Evolutionary conservation across 2,888 invertebrate species (phyloP).

Genomic region (Sesia apiformis): DNA sequence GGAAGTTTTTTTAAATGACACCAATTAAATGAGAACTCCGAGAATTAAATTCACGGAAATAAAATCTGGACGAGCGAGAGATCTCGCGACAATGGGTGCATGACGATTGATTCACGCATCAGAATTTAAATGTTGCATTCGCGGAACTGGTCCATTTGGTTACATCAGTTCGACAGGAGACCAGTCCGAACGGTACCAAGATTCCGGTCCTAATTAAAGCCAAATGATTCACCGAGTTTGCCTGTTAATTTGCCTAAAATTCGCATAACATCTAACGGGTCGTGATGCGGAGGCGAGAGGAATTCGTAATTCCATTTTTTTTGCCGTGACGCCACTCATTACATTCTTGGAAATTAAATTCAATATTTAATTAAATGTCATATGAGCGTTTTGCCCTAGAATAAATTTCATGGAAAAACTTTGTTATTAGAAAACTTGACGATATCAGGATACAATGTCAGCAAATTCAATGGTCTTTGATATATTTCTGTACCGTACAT

Average conservation of each 20-base stretch:
- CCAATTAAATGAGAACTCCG: conserved; percentile 18
- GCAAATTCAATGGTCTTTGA: too few relatives aligned
- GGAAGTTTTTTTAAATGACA: conserved; percentile 20
- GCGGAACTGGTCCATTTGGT: conserved; percentile 43
- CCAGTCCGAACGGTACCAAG: conserved; percentile 48
- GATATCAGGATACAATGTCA: too few relatives aligned
- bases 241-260: conserved; percentile 56
- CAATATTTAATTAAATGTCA: too few relatives aligned
- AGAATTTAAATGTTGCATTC: conserved; percentile 44
- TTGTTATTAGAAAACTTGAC: too few relatives aligned
- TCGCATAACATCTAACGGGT: conserved; percentile 42
- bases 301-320: not conserved
- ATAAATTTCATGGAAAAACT: too few relatives aligned
- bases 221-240: conserved; percentile 46
- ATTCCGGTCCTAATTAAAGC: conserved; percentile 62
- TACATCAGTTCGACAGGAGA: conserved; percentile 32
- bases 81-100: conserved; percentile 20
- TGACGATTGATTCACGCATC: conserved; percentile 33
- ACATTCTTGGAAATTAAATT: too few relatives aligned
- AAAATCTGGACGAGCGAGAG: conserved; percentile 11
- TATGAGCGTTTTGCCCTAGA: too few relatives aligned
- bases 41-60: conserved; percentile 3
- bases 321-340: too few relatives aligned
- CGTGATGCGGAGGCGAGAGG: not conserved
- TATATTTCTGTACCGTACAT: too few relatives aligned